Conservation (phyloP, 1,140 invertebrate species). For the Drosophila lowei region DNA sequence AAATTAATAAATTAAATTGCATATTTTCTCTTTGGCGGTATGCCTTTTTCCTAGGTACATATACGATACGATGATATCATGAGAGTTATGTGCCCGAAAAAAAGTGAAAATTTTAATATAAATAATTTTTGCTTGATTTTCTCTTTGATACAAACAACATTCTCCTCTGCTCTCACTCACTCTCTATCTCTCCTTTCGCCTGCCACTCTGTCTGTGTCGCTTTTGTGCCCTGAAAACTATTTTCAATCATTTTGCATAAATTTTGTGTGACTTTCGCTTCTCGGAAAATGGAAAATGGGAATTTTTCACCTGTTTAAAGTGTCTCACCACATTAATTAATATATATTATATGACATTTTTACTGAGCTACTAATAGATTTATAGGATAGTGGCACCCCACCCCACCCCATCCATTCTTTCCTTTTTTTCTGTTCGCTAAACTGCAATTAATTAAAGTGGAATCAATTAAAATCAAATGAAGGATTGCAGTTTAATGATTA, state of each 20-base stretch:
- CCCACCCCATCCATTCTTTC: neutral
- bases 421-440: conserved; percentile 19
- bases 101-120: conserved; percentile 71
- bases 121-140: conserved; percentile 61
- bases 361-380: conserved; percentile 24
- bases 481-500: conserved; percentile 41
- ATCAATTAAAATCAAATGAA: conserved; percentile 48
- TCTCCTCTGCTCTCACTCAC: neutral
- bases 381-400: conserved; percentile 6
- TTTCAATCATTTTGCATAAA: conserved; percentile 53
- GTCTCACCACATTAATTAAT: conserved; percentile 44
- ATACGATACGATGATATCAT: conserved; percentile 15
- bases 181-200: neutral
- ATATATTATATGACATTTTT: conserved; percentile 32
- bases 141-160: conserved; percentile 49
- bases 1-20: conserved; percentile 71
- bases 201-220: too few relatives aligned
- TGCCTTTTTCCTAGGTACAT: conserved; percentile 4
- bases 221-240: conserved; percentile 42
- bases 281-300: conserved; percentile 23
- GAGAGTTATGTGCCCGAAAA: conserved; percentile 53
- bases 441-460: conserved; percentile 66
- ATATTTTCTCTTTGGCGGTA: conserved; percentile 55
- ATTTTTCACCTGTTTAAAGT: conserved; percentile 41
- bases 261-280: conserved; percentile 12